These are phyloP conservation scores for Lordiphosa collinella DNA, from an alignment of 1,140 invertebrate species.

Conservation along the genomic window DNA sequence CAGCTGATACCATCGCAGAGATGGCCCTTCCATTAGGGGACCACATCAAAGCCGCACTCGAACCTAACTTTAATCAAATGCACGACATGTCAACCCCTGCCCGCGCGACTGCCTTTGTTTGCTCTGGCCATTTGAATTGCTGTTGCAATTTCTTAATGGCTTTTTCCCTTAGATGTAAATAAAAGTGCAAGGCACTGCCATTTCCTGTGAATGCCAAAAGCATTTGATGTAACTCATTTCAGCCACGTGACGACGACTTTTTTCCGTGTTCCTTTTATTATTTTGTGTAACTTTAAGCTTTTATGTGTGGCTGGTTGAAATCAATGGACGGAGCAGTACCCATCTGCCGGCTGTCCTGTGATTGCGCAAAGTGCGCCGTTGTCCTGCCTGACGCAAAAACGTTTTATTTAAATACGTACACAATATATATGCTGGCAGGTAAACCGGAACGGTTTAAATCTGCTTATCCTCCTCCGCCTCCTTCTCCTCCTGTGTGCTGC, in stretches of 20 bases:
- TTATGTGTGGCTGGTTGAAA: conserved; percentile 64
- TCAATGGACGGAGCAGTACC: conserved; percentile 56
- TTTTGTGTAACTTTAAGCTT: conserved; percentile 58
- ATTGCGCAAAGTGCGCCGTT: conserved; percentile 67
- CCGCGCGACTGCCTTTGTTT: conserved; percentile 22
- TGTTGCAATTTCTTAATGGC: conserved; percentile 73
- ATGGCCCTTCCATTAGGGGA: conserved; percentile 34
- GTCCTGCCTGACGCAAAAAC: conserved; percentile 61
- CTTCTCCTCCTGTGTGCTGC: background rate
- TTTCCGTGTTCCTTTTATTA: background rate
- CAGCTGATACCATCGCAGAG: conserved; percentile 22
- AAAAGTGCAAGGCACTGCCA: conserved; percentile 68
- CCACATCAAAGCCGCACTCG: conserved; percentile 57
- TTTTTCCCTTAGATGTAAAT: conserved; percentile 57
- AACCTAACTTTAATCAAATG: conserved; percentile 70
- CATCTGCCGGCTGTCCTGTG: conserved; percentile 37
- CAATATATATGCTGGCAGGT: conserved; percentile 56
- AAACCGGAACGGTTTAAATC: conserved; percentile 75
- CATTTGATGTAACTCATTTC: conserved; percentile 72
- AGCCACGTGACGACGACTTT: conserved; percentile 48
- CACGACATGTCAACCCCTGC: conserved; percentile 20
- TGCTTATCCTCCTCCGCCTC: conserved; percentile 44
- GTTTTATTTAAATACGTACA: conserved; percentile 66
- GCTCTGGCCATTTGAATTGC: conserved; percentile 64
- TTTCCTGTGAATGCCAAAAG: conserved; percentile 68